Evolutionary conservation across 2,888 invertebrate species (phyloP), one percentile per base, ranked within the genome.

Genomic region (Bursaphelenchus okinawaensis): DNA sequence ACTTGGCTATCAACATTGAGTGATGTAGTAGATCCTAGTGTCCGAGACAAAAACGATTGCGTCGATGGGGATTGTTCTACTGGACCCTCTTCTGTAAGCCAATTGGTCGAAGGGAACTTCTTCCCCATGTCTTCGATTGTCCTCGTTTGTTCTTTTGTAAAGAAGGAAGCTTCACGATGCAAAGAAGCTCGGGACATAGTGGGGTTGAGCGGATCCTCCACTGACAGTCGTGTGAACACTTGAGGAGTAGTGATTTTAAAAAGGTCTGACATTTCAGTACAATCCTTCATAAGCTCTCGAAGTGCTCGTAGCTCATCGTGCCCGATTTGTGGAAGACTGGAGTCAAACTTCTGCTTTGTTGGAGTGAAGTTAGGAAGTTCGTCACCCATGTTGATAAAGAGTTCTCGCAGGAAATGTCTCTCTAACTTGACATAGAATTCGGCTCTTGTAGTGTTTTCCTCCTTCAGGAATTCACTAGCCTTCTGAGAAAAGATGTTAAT

Each of bases 371-470:
- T 86, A 2, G 90, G 89, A 0, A 92, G 91, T 68, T 89, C 85
- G 79, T 94, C 94, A 61, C 90, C 89, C 86, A 95, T 88, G 0
- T 94, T 94, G 0, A 91, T 91, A 84, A 96, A 96, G 52, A 96
- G 84, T 12, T 89, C 87, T 70, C 88, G 89, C 7, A 96, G 86
- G 73, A 87, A 87, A 79, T 87, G 95, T 0, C 90, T 90, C 24
- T 91, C 90, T 78, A 92, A 90, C 68, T 88, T 86, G 0, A 85
- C 81, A 74, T 89, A 88, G 83, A 94, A 94, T 8, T 89, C 88
- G 73, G 90, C 88, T 51, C 96, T 87, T 9, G 89, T 85, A 4
- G 86, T 85, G 9, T 91, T 86, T 84, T 96, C 96, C 73, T 91
- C 91, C 71, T 89, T 88, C 84, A 93, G 90, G 56, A 93, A 89